Evolutionary conservation across 2,888 invertebrate species (phyloP).

Genomic region (Anodontia alba): DNA sequence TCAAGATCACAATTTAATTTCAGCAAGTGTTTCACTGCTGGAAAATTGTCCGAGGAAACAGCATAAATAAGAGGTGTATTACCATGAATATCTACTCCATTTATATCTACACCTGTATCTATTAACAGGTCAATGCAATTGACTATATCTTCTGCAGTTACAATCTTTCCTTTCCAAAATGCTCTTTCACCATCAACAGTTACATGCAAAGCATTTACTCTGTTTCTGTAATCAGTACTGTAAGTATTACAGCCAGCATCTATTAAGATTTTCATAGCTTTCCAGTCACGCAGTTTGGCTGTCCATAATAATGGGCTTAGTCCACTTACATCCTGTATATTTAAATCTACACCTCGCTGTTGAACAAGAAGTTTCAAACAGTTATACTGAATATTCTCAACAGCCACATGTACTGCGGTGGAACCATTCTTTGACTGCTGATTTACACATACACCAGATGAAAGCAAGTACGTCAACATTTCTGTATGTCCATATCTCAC

Average conservation of each 20-base stretch:
- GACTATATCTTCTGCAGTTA: constrained; percentile 29
- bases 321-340: constrained; percentile 59
- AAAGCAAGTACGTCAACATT: constrained; percentile 45
- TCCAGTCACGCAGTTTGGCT: constrained; percentile 48
- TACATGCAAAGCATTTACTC: constrained; percentile 43
- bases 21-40: constrained; percentile 51
- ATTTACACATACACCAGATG: constrained; percentile 48
- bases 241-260: constrained; percentile 55
- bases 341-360: constrained; percentile 50
- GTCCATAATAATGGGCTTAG: constrained; percentile 54
- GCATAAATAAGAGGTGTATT: constrained; percentile 58
- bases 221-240: constrained; percentile 43
- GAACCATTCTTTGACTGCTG: constrained; percentile 57
- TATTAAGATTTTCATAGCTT: constrained; percentile 47
- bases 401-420: constrained; percentile 60
- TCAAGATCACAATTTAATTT: constrained; percentile 53
- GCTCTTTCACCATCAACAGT: constrained; percentile 41
- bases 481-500: constrained; percentile 57
- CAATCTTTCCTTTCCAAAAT: constrained; percentile 51
- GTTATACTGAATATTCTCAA: constrained; percentile 47
- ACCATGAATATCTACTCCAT: constrained; percentile 47
- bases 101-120: constrained; percentile 46
- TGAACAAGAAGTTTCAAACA: constrained; percentile 47
- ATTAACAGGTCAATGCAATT: constrained; percentile 52
- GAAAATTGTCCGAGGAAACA: constrained; percentile 47